phyloP scores from a whole-genome alignment of 1,140 invertebrate species.

The Aphelinus certus region DNA sequence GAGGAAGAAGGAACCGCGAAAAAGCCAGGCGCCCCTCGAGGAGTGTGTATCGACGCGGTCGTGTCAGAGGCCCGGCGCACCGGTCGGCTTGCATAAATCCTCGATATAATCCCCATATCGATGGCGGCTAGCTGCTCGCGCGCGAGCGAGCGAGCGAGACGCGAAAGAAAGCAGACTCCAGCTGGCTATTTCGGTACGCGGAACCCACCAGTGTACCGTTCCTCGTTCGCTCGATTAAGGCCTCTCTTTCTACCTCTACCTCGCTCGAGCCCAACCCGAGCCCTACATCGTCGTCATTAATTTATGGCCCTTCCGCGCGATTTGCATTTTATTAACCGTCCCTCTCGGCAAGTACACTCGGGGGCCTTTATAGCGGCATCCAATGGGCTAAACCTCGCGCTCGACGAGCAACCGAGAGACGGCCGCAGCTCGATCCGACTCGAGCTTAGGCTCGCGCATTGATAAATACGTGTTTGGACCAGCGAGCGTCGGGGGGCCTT shows the following conservation, averaged over 20 bases:
- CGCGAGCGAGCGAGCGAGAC: background rate
- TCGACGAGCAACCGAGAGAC: slow-evolving; percentile 18
- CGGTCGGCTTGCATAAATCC: no score
- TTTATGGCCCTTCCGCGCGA: slow-evolving; percentile 38
- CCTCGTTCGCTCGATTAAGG: slow-evolving; percentile 34
- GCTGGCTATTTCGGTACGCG: slow-evolving; percentile 20
- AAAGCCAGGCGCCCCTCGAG: no score
- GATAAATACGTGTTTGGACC: no score
- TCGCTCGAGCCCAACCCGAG: slow-evolving; percentile 8
- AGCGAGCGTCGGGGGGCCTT: background rate
- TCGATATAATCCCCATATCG: no score
- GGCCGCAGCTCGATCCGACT: background rate
- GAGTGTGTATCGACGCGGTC: no score
- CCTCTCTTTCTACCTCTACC: slow-evolving; percentile 12
- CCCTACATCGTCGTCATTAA: slow-evolving; percentile 39
- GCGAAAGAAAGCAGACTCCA: background rate
- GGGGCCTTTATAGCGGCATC: slow-evolving; percentile 9
- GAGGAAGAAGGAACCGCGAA: no score
- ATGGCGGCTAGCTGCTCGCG: no score
- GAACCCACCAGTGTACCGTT: slow-evolving; percentile 7
- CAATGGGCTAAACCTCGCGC: background rate
- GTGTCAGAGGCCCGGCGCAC: no score
- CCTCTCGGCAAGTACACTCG: background rate
- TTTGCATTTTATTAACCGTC: slow-evolving; percentile 27
- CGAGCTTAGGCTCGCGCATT: no score